These are phyloP conservation scores for Sinohyriopsis cumingii DNA, from an alignment of 2,888 invertebrate species.

Conservation along the genomic window DNA sequence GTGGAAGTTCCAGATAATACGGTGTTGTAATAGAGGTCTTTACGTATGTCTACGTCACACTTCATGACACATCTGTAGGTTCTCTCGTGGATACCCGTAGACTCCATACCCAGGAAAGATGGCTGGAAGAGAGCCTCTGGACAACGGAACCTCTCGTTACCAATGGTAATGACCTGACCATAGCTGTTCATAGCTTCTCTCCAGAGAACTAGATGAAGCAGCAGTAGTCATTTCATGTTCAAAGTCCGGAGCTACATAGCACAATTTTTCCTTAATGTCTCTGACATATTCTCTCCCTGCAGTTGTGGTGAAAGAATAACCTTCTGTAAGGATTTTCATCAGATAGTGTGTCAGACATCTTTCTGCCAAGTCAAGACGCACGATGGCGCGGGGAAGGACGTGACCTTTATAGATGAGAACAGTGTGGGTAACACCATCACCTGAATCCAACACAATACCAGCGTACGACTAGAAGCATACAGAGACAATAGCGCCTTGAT, in stretches of 20 bases:
- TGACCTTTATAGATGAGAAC: slow-evolving; percentile 96
- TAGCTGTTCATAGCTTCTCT: slow-evolving; percentile 83
- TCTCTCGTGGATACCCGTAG: slow-evolving; percentile 74
- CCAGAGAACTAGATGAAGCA: slow-evolving; percentile 89
- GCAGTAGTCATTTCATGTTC: slow-evolving; percentile 97
- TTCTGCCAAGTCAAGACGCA: slow-evolving; percentile 96
- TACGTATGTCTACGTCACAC: slow-evolving; percentile 68
- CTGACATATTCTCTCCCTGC: slow-evolving; percentile 95
- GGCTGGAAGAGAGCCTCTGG: slow-evolving; percentile 69
- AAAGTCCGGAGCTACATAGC: slow-evolving; percentile 92
- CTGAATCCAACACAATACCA: too few relatives aligned
- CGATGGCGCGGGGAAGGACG: slow-evolving; percentile 95
- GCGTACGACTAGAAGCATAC: slow-evolving; percentile 97
- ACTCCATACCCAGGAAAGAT: slow-evolving; percentile 74
- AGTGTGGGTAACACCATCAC: slow-evolving; percentile 97
- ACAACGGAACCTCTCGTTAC: slow-evolving; percentile 63
- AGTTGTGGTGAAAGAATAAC: slow-evolving; percentile 73
- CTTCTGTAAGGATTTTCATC: slow-evolving; percentile 89
- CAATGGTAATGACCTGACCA: slow-evolving; percentile 58
- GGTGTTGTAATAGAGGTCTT: slow-evolving; percentile 75
- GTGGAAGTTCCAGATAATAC: slow-evolving; percentile 94
- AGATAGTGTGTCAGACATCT: slow-evolving; percentile 97
- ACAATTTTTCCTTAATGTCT: slow-evolving; percentile 94
- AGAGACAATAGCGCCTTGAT: slow-evolving; percentile 94
- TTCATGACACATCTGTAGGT: slow-evolving; percentile 64